Evolutionary conservation across 1,140 invertebrate genomes (phyloP), one percentile per base, ranked within the genome.

Genomic region (Aphelinus certus): DNA sequence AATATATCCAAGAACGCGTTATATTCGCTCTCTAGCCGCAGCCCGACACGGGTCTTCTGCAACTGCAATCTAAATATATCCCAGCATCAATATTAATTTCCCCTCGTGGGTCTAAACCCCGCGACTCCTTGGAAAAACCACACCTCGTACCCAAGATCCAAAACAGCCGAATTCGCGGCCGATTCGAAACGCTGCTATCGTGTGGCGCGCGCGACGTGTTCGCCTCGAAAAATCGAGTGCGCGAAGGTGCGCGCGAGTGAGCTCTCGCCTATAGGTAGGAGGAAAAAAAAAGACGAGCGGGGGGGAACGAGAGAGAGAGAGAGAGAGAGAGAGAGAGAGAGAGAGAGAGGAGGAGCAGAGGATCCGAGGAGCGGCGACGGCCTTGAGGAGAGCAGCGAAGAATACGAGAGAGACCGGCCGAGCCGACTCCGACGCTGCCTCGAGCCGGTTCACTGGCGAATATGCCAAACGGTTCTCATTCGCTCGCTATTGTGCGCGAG

Each of bases 351-450:
- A 73, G 56, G 75, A 70, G 79, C 66, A 77, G 79, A 80, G 80
- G 83, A 81, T 83, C 81, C 78, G 82, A 87, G 81, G 83, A 83
- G 56, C 72, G 84, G 81, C 85, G 26, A 26, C 26, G 87, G 85
- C 86, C 85, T 86, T 87, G 85, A 26, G 87, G 85, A 87, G 85
- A 86, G 82, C 81, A 86, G 82, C 82, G 82, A 83, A 83, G 79
- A 84, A 82, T 81, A 82, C 80, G 70, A 80, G 80, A 79, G 79
- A 81, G 51, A 84, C 79, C 80, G 79, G 80, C 79, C 76, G 79
- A 80, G 77, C 78, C 77, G 83, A 81, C 83, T 86, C 81, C 82
- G 83, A 85, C 83, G 82, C 83, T 80, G 85, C 84, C 84, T 83
- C 83, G 81, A 84, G 83, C 83, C 80, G 82, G 83, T 86, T 84